Evolutionary conservation across 2,113 vertebrate species (phyloP).

Genomic region (Hemiscyllium ocellatum): DNA sequence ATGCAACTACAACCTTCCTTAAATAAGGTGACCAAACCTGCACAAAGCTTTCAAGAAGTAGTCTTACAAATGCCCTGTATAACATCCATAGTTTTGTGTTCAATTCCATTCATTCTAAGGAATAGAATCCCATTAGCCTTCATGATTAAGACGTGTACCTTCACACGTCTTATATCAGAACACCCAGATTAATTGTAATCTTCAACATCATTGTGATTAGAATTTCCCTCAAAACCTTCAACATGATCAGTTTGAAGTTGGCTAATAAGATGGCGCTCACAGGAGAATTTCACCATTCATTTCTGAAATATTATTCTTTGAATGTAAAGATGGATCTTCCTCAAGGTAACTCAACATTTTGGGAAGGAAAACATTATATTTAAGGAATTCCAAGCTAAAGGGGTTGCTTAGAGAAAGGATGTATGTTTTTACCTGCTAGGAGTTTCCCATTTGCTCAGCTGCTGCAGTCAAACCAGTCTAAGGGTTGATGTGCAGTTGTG

Average conservation of each 20-base stretch:
- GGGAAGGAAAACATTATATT: background rate
- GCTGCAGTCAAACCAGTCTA: background rate
- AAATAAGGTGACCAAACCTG: too few relatives aligned
- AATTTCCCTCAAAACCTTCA: background rate
- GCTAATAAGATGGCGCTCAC: background rate
- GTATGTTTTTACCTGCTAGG: background rate
- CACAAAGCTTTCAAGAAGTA: too few relatives aligned
- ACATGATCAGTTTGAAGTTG: background rate
- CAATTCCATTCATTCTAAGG: too few relatives aligned
- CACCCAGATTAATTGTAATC: background rate
- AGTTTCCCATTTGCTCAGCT: background rate
- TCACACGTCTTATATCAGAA: too few relatives aligned
- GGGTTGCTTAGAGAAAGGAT: background rate
- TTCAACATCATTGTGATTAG: background rate
- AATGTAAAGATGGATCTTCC: background rate
- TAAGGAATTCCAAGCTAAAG: background rate
- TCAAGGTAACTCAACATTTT: background rate
- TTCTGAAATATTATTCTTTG: background rate
- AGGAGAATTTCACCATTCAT: background rate
- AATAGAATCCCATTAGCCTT: too few relatives aligned
- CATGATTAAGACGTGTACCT: too few relatives aligned
- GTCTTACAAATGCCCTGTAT: too few relatives aligned
- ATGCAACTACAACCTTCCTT: too few relatives aligned
- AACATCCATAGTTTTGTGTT: too few relatives aligned
- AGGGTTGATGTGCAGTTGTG: background rate